A percentile compares a stretch with the other conserved stretches of the same genome.
Conservation (phyloP, 2,113 vertebrate species). For the Prietella phreatophila region DNA sequence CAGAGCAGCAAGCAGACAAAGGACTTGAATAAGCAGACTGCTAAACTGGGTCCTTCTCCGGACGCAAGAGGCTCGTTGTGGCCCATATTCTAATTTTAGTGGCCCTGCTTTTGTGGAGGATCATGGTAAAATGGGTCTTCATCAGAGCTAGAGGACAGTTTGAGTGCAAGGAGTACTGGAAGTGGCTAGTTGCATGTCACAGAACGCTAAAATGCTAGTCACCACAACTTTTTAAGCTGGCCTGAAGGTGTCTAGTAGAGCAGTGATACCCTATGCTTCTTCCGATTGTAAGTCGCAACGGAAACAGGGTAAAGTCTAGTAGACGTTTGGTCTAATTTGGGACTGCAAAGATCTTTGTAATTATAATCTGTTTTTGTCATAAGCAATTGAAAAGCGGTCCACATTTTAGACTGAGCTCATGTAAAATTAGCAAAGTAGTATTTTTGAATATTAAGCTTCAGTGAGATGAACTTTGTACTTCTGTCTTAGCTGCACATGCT, state of each 20-base stretch:
- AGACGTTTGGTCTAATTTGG: background rate
- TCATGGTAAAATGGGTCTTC: constrained; percentile 70
- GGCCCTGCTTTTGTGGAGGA: constrained; percentile 65
- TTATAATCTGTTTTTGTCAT: background rate
- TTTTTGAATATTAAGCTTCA: background rate
- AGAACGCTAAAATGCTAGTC: constrained; percentile 4
- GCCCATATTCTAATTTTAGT: constrained; percentile 77
- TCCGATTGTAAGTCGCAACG: background rate
- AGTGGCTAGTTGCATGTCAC: constrained; percentile 14
- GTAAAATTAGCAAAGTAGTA: background rate
- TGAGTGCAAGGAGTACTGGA: constrained; percentile 48
- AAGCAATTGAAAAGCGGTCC: background rate
- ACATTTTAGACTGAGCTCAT: background rate
- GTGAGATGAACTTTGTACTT: constrained; percentile 42
- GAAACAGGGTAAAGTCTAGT: background rate
- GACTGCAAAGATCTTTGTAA: background rate
- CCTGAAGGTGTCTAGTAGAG: background rate
- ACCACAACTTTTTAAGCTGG: background rate
- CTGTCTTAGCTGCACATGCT: constrained; percentile 39
- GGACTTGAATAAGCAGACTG: constrained; percentile 45
- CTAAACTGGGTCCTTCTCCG: constrained; percentile 73
- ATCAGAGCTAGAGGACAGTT: constrained; percentile 60
- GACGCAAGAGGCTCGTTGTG: constrained; percentile 60
- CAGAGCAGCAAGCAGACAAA: constrained; percentile 47
- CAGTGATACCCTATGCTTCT: background rate